phyloP scores from a whole-genome alignment of 2,113 vertebrate species.

The Catagonus wagneri region DNA sequence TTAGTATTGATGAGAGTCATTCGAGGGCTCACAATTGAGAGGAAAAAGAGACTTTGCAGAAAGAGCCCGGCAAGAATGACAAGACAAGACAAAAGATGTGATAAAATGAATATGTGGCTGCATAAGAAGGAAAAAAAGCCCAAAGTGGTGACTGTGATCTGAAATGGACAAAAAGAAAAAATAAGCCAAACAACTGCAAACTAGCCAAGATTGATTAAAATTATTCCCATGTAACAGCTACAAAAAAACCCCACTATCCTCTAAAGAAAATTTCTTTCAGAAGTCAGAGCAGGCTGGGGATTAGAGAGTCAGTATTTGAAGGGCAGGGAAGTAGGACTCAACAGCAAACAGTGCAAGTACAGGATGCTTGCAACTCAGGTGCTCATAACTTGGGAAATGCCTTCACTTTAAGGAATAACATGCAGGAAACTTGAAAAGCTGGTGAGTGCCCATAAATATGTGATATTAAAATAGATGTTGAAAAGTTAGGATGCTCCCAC shows the following conservation, averaged over 20 bases:
- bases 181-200: background rate
- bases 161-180: slow-evolving; percentile 20
- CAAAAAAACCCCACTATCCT: background rate
- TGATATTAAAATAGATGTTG: slow-evolving; percentile 61
- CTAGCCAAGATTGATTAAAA: background rate
- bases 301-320: background rate
- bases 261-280: background rate
- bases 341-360: background rate
- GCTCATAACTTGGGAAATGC: background rate
- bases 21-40: background rate
- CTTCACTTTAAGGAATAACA: slow-evolving; percentile 17
- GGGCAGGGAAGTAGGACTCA: background rate
- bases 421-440: slow-evolving; percentile 31
- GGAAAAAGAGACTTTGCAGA: background rate
- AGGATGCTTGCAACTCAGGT: background rate
- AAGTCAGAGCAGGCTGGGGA: slow-evolving; percentile 8
- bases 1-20: background rate
- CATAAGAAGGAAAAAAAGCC: background rate
- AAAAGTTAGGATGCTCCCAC: slow-evolving; percentile 67
- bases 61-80: background rate
- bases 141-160: background rate
- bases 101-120: background rate
- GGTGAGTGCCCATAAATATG: slow-evolving; percentile 60
- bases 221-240: background rate
- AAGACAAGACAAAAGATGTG: background rate